A percentile compares a stretch with the other conserved stretches of the same genome.
These are phyloP conservation scores for Cydia amplana DNA, from an alignment of 1,140 invertebrate genomes.

Conservation along the genomic window DNA sequence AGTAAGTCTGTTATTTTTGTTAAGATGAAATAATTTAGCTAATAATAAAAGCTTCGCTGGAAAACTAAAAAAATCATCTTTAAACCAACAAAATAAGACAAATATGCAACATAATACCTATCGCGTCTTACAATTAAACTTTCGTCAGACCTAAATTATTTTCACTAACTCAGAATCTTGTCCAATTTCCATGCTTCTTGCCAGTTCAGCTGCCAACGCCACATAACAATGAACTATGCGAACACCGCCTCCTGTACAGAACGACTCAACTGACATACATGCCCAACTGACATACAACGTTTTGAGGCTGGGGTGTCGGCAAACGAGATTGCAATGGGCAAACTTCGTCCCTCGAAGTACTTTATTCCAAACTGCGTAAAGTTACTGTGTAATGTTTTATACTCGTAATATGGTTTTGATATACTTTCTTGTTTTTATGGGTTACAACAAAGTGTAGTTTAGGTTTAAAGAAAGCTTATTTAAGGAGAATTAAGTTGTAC, in stretches of 20 bases:
- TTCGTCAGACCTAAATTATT: neutral
- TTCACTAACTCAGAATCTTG: constrained; percentile 1
- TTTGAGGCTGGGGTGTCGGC: neutral
- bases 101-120: too few species aligned
- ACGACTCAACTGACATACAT: neutral
- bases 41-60: too few species aligned
- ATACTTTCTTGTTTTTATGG: constrained; percentile 2
- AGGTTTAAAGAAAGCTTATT: neutral
- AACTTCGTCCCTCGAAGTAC: neutral
- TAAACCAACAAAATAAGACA: too few species aligned
- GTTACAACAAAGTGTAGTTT: neutral
- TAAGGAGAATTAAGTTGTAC: too few species aligned
- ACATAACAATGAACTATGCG: constrained; percentile 19
- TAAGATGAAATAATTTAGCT: too few species aligned
- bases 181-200: neutral
- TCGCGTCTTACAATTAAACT: too few species aligned
- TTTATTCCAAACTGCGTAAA: constrained; percentile 9
- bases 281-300: neutral
- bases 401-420: neutral
- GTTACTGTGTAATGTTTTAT: constrained; percentile 1
- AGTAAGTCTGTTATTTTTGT: too few species aligned
- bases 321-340: constrained; percentile 12
- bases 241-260: neutral
- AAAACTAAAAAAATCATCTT: too few species aligned
- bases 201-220: constrained; percentile 1